Conservation (phyloP, 2,113 vertebrate genomes). For the Calidris pugnax region DNA sequence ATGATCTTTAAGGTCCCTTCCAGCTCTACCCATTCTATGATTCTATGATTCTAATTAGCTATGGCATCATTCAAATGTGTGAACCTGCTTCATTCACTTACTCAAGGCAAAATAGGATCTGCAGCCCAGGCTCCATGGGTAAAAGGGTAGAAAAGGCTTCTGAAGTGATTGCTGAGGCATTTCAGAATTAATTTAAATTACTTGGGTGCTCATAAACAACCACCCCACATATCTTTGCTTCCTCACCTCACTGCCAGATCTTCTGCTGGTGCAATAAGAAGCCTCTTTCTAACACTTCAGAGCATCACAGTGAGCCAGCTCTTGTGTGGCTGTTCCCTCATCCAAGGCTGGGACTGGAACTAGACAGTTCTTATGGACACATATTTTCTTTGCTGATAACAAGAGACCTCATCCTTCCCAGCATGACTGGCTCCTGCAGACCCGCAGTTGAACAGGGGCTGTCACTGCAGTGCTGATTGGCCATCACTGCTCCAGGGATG, state of each 20-base stretch:
- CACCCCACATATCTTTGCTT: not conserved
- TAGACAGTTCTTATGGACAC: not conserved
- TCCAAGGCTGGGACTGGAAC: not conserved
- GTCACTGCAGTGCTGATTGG: not conserved
- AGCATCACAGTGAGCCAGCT: not conserved
- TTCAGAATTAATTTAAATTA: not conserved
- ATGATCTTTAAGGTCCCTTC: no score
- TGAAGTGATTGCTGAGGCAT: not conserved
- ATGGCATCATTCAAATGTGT: not conserved
- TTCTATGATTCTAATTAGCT: not conserved
- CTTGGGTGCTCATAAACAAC: not conserved
- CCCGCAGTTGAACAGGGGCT: not conserved
- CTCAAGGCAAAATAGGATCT: not conserved
- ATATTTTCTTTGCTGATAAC: not conserved
- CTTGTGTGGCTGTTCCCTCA: rapidly evolving
- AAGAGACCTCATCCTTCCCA: not conserved
- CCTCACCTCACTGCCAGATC: not conserved
- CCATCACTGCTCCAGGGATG: not conserved
- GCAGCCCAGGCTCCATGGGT: not conserved
- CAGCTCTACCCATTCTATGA: no score
- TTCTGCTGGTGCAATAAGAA: not conserved
- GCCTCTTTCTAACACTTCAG: not conserved
- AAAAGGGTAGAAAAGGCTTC: not conserved
- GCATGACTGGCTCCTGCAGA: not conserved
- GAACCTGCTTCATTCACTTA: not conserved